These are phyloP conservation scores for Drosophila athabasca DNA, from an alignment of 1,140 invertebrate genomes.

Conservation along the genomic window DNA sequence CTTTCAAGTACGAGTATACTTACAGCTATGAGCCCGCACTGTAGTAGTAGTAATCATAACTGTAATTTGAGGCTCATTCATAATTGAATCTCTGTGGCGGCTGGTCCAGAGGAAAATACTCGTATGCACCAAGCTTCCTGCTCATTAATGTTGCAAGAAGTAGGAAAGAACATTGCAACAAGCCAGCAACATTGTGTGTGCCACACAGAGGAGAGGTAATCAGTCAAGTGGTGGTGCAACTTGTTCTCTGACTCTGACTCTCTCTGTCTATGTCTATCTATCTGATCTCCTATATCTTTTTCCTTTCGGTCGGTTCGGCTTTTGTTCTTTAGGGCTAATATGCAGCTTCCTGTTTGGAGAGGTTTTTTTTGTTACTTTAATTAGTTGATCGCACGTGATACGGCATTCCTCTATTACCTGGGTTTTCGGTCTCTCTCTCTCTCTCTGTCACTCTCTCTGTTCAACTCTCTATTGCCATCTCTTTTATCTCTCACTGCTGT, in stretches of 20 bases:
- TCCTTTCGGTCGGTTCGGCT: slow-evolving; percentile 20
- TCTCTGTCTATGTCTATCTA: not conserved
- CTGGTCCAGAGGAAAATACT: slow-evolving; percentile 36
- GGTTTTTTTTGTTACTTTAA: slow-evolving; percentile 62
- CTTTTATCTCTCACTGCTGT: slow-evolving; percentile 26
- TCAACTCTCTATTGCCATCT: not conserved
- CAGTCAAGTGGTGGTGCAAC: slow-evolving; percentile 62
- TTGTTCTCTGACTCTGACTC: slow-evolving; percentile 19
- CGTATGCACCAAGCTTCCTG: slow-evolving; percentile 18
- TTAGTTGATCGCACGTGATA: slow-evolving; percentile 82
- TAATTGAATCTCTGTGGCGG: slow-evolving; percentile 71
- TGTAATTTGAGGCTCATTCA: slow-evolving; percentile 74
- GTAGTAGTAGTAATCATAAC: slow-evolving; percentile 24
- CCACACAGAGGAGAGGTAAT: slow-evolving; percentile 38
- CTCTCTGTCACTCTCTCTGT: slow-evolving; percentile 14
- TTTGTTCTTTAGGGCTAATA: slow-evolving; percentile 71
- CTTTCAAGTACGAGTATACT: not conserved
- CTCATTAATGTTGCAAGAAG: slow-evolving; percentile 70
- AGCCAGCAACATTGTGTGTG: not conserved
- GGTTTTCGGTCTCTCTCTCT: not conserved
- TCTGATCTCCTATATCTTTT: not conserved
- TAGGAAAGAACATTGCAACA: slow-evolving; percentile 10
- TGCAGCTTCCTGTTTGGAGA: slow-evolving; percentile 77
- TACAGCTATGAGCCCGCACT: slow-evolving; percentile 14
- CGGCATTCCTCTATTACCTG: slow-evolving; percentile 13